A percentile compares a stretch with the other conserved stretches of the same genome.
Evolutionary conservation across 2,888 invertebrate species (phyloP).

Genomic region (Apomyelois bistriatella): DNA sequence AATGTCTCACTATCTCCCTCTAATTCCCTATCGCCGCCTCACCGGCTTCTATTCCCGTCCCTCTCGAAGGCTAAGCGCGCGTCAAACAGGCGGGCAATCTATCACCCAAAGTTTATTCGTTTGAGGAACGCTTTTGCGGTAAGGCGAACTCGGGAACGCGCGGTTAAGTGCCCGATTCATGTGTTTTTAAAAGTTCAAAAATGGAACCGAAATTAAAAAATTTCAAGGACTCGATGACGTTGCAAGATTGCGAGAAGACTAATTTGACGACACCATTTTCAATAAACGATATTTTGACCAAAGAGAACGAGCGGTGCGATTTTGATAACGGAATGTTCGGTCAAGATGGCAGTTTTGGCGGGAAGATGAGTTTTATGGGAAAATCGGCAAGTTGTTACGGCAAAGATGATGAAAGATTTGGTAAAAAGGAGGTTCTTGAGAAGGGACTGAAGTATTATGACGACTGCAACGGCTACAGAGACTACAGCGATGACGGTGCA

Average conservation of each 20-base stretch:
- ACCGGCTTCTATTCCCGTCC: conserved; percentile 37
- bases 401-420: conserved; percentile 44
- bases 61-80: conserved; percentile 65
- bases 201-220: conserved; percentile 71
- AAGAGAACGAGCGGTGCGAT: conserved; percentile 70
- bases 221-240: conserved; percentile 51
- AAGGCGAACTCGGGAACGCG: conserved; percentile 55
- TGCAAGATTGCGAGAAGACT: conserved; percentile 68
- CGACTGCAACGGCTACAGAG: conserved; percentile 59
- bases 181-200: conserved; percentile 42
- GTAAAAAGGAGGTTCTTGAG: conserved; percentile 59
- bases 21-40: conserved; percentile 16
- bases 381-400: conserved; percentile 42
- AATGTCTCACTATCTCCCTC: conserved; percentile 46
- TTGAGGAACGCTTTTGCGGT: conserved; percentile 74
- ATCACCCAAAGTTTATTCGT: conserved; percentile 77
- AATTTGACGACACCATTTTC: conserved; percentile 83
- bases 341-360: conserved; percentile 52
- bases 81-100: conserved; percentile 72
- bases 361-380: conserved; percentile 56
- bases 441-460: conserved; percentile 68
- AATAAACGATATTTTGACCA: conserved; percentile 86
- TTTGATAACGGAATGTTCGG: conserved; percentile 67
- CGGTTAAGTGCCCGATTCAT: conserved; percentile 44
- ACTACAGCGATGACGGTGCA: conserved; percentile 63